phyloP scores from a whole-genome alignment of 2,888 invertebrate genomes.

The Drosophila longiperda region DNA sequence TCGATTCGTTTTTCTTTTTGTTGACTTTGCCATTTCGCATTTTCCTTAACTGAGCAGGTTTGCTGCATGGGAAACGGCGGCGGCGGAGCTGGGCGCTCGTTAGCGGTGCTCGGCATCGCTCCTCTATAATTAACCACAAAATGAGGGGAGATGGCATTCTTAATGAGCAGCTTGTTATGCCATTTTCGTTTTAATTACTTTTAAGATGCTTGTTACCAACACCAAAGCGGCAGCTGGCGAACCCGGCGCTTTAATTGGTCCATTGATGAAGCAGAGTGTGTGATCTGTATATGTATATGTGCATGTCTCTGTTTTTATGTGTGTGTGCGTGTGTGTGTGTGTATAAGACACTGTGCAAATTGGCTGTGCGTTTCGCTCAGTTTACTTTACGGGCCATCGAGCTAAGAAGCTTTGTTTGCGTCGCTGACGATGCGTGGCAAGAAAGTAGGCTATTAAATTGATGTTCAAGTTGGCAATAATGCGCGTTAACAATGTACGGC shows the following conservation, averaged over 20 bases:
- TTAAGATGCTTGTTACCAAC: constrained; percentile 78
- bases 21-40: constrained; percentile 33
- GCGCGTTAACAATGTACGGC: constrained; percentile 2
- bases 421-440: constrained; percentile 24
- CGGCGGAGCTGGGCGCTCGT: constrained; percentile 53
- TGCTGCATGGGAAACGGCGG: constrained; percentile 12
- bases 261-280: constrained; percentile 73
- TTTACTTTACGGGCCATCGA: constrained; percentile 32
- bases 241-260: constrained; percentile 81
- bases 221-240: constrained; percentile 45
- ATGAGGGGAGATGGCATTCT: constrained; percentile 64
- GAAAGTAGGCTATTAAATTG: constrained; percentile 34
- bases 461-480: neutral
- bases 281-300: constrained; percentile 3
- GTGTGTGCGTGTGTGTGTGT: constrained; percentile 1
- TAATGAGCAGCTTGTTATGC: constrained; percentile 82
- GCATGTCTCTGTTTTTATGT: constrained; percentile 4
- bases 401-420: constrained; percentile 39
- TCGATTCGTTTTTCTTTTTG: constrained; percentile 5
- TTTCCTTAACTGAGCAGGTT: constrained; percentile 1
- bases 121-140: constrained; percentile 83
- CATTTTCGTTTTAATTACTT: constrained; percentile 81
- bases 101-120: constrained; percentile 58
- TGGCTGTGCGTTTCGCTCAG: constrained; percentile 38
- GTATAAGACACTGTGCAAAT: constrained; percentile 47